These are phyloP conservation scores for Adelosebastes latens DNA, from an alignment of 2,797 vertebrate genomes.

Conservation along the genomic window DNA sequence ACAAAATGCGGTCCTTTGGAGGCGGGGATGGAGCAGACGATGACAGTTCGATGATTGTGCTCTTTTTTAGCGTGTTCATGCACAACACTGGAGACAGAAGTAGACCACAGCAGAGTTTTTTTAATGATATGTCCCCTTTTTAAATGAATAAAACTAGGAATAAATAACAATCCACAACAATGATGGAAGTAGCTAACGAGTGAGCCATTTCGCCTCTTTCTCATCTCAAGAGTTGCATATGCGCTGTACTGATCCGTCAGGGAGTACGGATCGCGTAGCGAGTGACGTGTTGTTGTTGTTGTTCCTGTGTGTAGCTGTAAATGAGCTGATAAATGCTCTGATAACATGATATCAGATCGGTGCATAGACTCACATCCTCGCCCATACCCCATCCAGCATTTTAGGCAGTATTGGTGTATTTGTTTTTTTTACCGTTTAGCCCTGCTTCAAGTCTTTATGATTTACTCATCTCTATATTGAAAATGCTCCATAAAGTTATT, in stretches of 20 bases:
- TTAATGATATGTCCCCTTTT: no score
- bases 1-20: no score
- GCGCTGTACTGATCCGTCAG: not conserved
- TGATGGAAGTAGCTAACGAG: no score
- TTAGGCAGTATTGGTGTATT: not conserved
- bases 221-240: not conserved
- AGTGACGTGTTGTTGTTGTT: not conserved
- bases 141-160: no score
- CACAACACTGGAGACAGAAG: not conserved
- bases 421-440: not conserved
- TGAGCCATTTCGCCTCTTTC: no score
- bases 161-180: no score
- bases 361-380: not conserved
- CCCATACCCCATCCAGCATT: not conserved
- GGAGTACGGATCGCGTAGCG: not conserved
- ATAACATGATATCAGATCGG: not conserved
- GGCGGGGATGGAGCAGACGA: no score
- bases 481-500: not conserved
- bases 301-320: not conserved
- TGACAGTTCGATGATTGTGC: fast-evolving
- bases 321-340: not conserved
- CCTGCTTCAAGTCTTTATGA: not conserved
- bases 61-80: no score
- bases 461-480: not conserved
- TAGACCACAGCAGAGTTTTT: not conserved